Evolutionary conservation across 2,113 vertebrate genomes (phyloP).

Genomic region (Cyanoramphus novaezelandiae): DNA sequence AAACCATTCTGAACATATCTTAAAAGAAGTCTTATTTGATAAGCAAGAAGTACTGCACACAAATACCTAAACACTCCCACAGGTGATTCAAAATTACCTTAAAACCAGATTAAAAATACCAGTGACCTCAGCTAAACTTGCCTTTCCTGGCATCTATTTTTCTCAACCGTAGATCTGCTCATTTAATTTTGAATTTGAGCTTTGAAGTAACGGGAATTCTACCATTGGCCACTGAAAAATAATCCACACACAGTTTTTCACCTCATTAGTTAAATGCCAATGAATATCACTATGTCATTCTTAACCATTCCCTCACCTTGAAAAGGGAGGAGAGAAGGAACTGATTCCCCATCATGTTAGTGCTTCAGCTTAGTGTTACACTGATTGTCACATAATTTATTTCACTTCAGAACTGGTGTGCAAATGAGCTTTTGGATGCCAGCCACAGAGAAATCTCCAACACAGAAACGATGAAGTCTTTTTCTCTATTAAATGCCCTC

Average conservation of each 20-base stretch:
- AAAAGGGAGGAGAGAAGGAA: neutral
- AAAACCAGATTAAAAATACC: neutral
- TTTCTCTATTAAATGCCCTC: slow-evolving; percentile 3
- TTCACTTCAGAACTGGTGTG: neutral
- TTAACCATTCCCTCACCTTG: neutral
- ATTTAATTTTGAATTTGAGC: neutral
- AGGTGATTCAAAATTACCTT: neutral
- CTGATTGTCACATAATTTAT: neutral
- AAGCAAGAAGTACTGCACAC: neutral
- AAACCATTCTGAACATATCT: neutral
- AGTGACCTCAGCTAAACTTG: neutral
- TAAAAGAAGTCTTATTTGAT: neutral
- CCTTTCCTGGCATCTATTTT: neutral
- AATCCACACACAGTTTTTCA: neutral
- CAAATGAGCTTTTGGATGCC: slow-evolving; percentile 10
- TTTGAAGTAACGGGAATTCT: neutral
- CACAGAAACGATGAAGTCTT: neutral
- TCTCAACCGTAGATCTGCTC: neutral
- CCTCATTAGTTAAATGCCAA: neutral
- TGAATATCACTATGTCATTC: neutral
- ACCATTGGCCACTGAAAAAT: neutral
- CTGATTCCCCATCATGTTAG: neutral
- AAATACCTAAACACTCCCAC: neutral
- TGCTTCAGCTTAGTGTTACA: neutral
- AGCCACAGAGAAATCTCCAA: neutral